phyloP scores from a whole-genome alignment of 2,113 vertebrate species.

The Asarcornis scutulata region DNA sequence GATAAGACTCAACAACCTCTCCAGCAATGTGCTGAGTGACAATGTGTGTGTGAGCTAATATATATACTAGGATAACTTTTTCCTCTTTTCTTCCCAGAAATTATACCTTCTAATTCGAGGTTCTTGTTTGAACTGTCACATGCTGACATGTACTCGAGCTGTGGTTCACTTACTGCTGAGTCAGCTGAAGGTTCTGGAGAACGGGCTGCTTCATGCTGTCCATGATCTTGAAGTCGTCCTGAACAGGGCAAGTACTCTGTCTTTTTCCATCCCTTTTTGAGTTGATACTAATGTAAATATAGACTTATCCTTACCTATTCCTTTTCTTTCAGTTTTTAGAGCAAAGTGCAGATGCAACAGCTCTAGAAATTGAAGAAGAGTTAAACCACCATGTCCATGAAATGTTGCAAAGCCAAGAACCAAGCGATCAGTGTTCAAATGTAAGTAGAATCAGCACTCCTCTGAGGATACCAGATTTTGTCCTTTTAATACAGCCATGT shows the following conservation, averaged over 20 bases:
- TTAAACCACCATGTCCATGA: constrained; percentile 76
- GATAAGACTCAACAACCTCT: background rate
- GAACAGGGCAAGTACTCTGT: constrained; percentile 76
- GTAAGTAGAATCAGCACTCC: constrained; percentile 57
- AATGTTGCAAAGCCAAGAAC: constrained; percentile 70
- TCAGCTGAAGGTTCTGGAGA: constrained; percentile 87
- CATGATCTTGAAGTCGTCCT: constrained; percentile 84
- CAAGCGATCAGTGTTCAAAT: constrained; percentile 40
- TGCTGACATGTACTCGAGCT: constrained; percentile 85
- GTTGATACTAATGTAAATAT: background rate
- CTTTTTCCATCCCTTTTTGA: background rate
- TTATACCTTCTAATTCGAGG: constrained; percentile 88
- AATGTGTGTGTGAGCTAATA: background rate
- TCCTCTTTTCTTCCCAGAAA: constrained; percentile 70
- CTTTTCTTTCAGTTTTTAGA: constrained; percentile 82
- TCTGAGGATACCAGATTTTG: background rate
- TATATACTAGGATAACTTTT: background rate
- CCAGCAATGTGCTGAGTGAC: background rate
- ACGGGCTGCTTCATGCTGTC: constrained; percentile 85
- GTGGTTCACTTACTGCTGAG: constrained; percentile 87
- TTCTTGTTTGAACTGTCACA: constrained; percentile 89
- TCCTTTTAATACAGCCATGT: background rate
- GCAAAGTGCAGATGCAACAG: constrained; percentile 76
- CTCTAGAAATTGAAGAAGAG: constrained; percentile 81
- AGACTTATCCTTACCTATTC: background rate